Evolutionary conservation across 2,888 invertebrate genomes (phyloP), one percentile per base, ranked within the genome.

Genomic region (Sturmia bella): DNA sequence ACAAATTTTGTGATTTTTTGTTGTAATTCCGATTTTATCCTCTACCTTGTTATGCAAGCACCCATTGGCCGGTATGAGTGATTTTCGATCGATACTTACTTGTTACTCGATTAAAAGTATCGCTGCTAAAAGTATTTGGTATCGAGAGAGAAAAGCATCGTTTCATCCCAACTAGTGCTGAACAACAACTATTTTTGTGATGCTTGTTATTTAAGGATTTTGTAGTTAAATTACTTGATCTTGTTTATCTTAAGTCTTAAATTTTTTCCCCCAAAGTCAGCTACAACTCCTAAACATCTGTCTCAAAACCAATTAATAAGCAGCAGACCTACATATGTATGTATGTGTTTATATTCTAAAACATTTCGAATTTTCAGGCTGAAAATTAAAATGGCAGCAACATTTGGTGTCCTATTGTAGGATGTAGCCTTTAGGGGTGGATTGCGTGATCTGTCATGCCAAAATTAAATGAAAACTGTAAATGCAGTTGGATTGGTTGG

Each of bases 381-480:
- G 9, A 17, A 27, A 48, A 39, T 32, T 39, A 17, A 59, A 50
- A 12, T 61, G 27, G 24, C 43, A 17, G 61, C 27, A 43, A 32
- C 61, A 73, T 63, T 64, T 73, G 73, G 37, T 64, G 32, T 63
- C 61, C 73, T 73, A 15, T 54, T n/a, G 63, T 64, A 73, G 54
- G 63, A 54, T 63, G 24, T 63, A 64, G 41, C 61, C n/a, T 37
- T 59, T 66, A 72, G 66, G 80, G 80, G 72, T 76, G 66, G 70
- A 19, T 76, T 66, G 5, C 9, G 54, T 54, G 45, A 59, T 66
- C 41, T 66, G 17, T 80, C 75, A 72, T 66, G 66, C 66, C 75
- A 45, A 75, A 75, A 69, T 57, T 2, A 17, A 32, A 50, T 15
- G n/a, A 39, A 21, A 52, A n/a, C 21, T 41, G 21, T 57, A 75